Conservation (phyloP, 1,140 invertebrate genomes). For the Calycopis cecrops region DNA sequence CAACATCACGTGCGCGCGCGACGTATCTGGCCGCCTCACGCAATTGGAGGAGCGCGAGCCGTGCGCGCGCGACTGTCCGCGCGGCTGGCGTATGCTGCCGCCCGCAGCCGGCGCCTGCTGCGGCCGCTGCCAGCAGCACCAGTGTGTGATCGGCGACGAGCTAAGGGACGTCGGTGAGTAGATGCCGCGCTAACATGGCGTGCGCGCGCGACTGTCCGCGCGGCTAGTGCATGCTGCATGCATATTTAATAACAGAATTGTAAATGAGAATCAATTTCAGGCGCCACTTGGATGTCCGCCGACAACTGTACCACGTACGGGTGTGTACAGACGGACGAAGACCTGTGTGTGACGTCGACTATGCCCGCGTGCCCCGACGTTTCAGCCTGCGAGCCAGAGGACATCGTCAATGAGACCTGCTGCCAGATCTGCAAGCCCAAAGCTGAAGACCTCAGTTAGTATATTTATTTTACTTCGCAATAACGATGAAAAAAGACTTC, state of each 20-base stretch:
- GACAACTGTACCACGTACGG: slow-evolving; percentile 82
- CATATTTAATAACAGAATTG: not conserved
- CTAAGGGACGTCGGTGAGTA: slow-evolving; percentile 69
- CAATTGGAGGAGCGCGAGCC: slow-evolving; percentile 70
- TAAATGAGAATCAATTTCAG: slow-evolving; percentile 28
- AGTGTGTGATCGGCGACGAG: slow-evolving; percentile 78
- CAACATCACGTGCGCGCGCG: slow-evolving; percentile 75
- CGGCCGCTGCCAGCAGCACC: slow-evolving; percentile 80
- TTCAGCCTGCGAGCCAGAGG: slow-evolving; percentile 73
- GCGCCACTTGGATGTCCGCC: slow-evolving; percentile 77
- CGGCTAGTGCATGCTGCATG: slow-evolving; percentile 77
- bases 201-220: slow-evolving; percentile 75
- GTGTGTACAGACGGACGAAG: slow-evolving; percentile 70
- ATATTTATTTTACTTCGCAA: not conserved
- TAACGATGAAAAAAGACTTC: too few relatives aligned
- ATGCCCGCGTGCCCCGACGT: slow-evolving; percentile 78
- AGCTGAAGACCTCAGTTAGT: slow-evolving; percentile 66
- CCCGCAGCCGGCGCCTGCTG: slow-evolving; percentile 77
- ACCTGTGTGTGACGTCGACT: slow-evolving; percentile 75
- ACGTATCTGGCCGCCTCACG: slow-evolving; percentile 64
- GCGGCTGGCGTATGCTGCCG: slow-evolving; percentile 76
- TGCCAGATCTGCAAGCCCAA: slow-evolving; percentile 79
- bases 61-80: slow-evolving; percentile 75
- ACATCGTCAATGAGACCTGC: slow-evolving; percentile 78
- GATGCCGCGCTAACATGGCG: not conserved